Base-by-base conservation (phyloP, 2,888 invertebrate species). In the Lepidochrysops patricia region DNA sequence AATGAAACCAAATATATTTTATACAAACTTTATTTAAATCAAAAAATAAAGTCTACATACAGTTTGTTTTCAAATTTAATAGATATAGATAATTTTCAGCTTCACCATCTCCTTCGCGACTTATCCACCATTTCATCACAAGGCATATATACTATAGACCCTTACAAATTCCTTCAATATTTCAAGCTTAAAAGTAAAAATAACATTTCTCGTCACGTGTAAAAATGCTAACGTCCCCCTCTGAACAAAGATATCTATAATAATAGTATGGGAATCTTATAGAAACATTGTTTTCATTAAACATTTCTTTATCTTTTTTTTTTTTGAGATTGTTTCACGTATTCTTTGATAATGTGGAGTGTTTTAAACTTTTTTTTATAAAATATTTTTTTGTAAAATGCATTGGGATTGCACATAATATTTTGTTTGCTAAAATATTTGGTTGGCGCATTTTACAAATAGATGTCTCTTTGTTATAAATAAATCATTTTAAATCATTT, bases 1-100 rank as follows among this genome's bases (percentile, higher is more conserved):
- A 69, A 67, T 57, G 67, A 70, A 69, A 62, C 60, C 61, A 67
- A 54, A 26, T 60, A 67, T 57, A 75, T 77, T 88, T 88, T 75
- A 79, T 88, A 89, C 86, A 89, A 89, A 89, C 85, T 89, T 89
- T 89, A 89, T 86, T 89, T 84, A 87, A 88, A 85, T 89, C 87
- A 82, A 89, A 89, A 89, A 89, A 89, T 89, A 89, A 89, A 88
- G 81, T 86, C 85, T 88, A 88, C 88, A 88, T 84, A 84, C 79
- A n/a, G n/a, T n/a, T n/a, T n/a, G n/a, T 79, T 76, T 79, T 83
- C 79, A 75, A 72, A 69, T 82, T 81, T 76, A 77, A 76, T 80
- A 66, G 62, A 62, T 67, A 77, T 81, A 77, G 79, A 79, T 71
- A 80, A 80, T 79, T 80, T 82, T 79, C 80, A 82, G 78, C 79